These are phyloP conservation scores for Pherbina coryleti DNA, from an alignment of 2,888 invertebrate genomes.

Conservation along the genomic window DNA sequence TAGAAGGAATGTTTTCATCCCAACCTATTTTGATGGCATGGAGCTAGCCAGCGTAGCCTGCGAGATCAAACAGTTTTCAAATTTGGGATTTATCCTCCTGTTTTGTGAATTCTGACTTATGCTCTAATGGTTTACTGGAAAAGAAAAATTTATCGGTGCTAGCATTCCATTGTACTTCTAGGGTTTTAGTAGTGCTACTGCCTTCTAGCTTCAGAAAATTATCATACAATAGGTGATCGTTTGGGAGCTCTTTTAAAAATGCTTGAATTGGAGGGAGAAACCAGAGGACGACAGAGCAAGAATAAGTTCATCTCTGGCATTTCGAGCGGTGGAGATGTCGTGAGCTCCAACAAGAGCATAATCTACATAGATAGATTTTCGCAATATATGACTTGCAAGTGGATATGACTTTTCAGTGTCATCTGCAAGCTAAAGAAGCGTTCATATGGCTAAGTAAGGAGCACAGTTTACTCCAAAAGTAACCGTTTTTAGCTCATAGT, in stretches of 20 bases:
- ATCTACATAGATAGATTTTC: slow-evolving; percentile 42
- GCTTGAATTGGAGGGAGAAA: background rate
- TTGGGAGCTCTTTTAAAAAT: slow-evolving; percentile 2
- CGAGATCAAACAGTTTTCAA: slow-evolving; percentile 38
- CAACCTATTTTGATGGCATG: slow-evolving; percentile 17
- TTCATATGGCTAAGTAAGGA: slow-evolving; percentile 41
- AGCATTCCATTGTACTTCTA: slow-evolving; percentile 38
- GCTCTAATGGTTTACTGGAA: background rate
- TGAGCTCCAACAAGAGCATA: slow-evolving; percentile 40
- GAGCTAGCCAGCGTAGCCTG: slow-evolving; percentile 35
- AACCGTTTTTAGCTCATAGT: too few relatives aligned
- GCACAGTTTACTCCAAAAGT: too few relatives aligned
- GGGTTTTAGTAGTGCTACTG: slow-evolving; percentile 30
- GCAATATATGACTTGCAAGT: slow-evolving; percentile 13
- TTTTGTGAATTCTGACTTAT: slow-evolving; percentile 14
- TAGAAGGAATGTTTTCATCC: slow-evolving; percentile 17
- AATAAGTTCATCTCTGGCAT: background rate
- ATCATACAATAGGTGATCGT: background rate
- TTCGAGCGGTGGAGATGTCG: slow-evolving; percentile 10
- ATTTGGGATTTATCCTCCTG: slow-evolving; percentile 38
- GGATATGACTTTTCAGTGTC: slow-evolving; percentile 24
- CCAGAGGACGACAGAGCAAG: background rate
- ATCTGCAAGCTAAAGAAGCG: slow-evolving; percentile 33
- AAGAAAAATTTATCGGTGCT: slow-evolving; percentile 36
- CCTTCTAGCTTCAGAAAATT: slow-evolving; percentile 18